Evolutionary conservation across 2,888 invertebrate genomes (phyloP).

Genomic region (Drosophila eohydei): DNA sequence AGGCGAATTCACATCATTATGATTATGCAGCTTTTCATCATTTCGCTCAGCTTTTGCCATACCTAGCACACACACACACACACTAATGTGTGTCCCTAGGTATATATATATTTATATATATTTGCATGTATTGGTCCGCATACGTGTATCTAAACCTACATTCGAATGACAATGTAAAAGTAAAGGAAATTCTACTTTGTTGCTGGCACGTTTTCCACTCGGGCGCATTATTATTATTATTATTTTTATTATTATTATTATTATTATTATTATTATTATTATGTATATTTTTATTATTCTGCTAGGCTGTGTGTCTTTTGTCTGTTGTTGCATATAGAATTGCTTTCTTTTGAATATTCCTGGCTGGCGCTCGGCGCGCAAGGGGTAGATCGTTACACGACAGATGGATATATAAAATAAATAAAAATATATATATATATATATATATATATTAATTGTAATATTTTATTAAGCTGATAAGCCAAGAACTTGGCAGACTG

Average conservation of each 20-base stretch:
- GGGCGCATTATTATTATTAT: slow-evolving; percentile 70
- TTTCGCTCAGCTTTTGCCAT: slow-evolving; percentile 9
- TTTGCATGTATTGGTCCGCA: slow-evolving; percentile 9
- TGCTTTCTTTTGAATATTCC: slow-evolving; percentile 6
- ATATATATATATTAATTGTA: background rate
- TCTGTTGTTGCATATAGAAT: slow-evolving; percentile 14
- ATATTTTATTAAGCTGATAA: background rate
- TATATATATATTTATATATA: background rate
- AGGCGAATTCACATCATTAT: slow-evolving; percentile 63
- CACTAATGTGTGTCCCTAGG: background rate
- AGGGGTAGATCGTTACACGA: too few species aligned
- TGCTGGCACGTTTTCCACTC: slow-evolving; percentile 69
- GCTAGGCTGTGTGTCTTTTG: slow-evolving; percentile 10
- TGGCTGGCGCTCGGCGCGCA: too few species aligned
- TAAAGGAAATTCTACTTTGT: slow-evolving; percentile 53
- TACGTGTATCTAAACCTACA: slow-evolving; percentile 17
- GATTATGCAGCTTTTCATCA: slow-evolving; percentile 56
- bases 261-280: slow-evolving; percentile 21
- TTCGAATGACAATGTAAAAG: slow-evolving; percentile 26
- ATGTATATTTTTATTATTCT: slow-evolving; percentile 18
- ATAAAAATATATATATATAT: background rate
- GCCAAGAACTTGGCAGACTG: background rate
- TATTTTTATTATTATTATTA: slow-evolving; percentile 19
- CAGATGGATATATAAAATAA: too few species aligned
- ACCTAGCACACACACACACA: background rate